These are phyloP conservation scores for Bubo bubo DNA, from an alignment of 2,113 vertebrate genomes.

Conservation along the genomic window DNA sequence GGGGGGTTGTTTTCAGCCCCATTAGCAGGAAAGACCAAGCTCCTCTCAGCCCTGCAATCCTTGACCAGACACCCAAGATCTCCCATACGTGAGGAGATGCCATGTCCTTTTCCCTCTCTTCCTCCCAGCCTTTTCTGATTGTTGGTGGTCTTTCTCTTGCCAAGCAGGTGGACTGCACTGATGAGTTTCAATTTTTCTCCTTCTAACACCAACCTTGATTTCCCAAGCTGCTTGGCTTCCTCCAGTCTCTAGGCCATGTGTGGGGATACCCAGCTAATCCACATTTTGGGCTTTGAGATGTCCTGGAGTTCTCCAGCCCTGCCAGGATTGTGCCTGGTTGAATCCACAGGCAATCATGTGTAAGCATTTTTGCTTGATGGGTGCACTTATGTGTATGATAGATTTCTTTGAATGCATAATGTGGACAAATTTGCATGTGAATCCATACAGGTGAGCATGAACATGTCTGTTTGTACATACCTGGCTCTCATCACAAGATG, in stretches of 20 bases:
- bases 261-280: not conserved
- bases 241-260: not conserved
- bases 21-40: not conserved
- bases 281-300: not conserved
- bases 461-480: not conserved
- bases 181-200: not conserved
- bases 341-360: not conserved
- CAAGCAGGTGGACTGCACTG: not conserved
- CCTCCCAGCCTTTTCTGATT: not conserved
- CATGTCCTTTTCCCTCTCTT: not conserved
- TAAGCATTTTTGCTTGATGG: not conserved
- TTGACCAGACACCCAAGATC: not conserved
- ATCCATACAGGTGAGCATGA: not conserved
- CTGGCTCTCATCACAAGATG: not conserved
- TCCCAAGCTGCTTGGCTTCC: not conserved
- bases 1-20: not conserved
- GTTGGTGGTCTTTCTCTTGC: not conserved
- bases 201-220: not conserved
- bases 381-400: not conserved
- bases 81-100: fast-evolving
- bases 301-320: not conserved
- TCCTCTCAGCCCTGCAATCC: not conserved
- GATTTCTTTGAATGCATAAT: not conserved
- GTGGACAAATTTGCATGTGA: not conserved
- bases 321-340: not conserved